These are phyloP conservation scores for Phoebastria nigripes DNA, from an alignment of 2,797 vertebrate species.

Conservation along the genomic window DNA sequence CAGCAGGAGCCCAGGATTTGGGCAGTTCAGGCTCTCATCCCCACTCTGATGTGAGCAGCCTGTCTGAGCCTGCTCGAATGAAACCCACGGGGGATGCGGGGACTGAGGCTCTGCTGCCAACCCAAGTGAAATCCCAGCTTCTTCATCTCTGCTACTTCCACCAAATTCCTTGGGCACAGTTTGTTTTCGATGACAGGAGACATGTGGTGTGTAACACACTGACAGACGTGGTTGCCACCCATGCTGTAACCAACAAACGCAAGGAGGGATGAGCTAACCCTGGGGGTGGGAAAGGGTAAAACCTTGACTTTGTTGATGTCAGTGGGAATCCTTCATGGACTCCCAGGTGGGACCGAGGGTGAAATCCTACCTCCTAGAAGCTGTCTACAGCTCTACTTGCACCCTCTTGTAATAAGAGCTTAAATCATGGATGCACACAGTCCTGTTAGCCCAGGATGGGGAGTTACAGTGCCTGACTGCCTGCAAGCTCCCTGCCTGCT, in stretches of 20 bases:
- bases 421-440: accelerated
- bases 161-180: neutral
- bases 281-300: neutral
- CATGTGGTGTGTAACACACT: neutral
- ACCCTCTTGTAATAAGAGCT: neutral
- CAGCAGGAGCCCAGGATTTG: neutral
- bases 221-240: neutral
- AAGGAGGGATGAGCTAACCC: neutral
- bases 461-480: neutral
- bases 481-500: neutral
- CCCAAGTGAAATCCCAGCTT: neutral
- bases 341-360: neutral
- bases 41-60: accelerated
- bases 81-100: accelerated
- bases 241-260: accelerated
- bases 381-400: neutral
- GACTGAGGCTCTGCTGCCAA: neutral
- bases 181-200: neutral
- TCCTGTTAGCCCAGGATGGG: neutral
- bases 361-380: neutral
- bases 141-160: neutral
- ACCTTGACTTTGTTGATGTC: neutral
- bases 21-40: neutral
- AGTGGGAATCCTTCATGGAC: neutral
- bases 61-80: neutral